Conservation (phyloP, 2,113 vertebrate species). For the Phylloscopus trochilus region DNA sequence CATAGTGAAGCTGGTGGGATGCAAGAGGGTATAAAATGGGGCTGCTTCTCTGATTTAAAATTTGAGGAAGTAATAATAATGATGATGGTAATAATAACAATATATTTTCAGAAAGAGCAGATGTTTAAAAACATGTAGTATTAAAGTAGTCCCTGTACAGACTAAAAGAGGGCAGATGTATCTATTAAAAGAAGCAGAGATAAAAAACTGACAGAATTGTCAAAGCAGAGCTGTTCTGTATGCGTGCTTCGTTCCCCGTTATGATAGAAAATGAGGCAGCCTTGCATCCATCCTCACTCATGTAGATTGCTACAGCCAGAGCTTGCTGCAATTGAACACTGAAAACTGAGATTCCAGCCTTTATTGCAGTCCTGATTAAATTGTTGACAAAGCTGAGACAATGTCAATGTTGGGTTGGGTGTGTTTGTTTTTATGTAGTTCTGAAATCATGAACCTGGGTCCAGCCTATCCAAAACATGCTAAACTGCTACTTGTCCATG, state of each 20-base stretch:
- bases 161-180: slow-evolving; percentile 3
- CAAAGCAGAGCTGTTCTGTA: neutral
- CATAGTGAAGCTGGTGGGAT: neutral
- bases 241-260: neutral
- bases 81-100: neutral
- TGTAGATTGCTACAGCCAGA: neutral
- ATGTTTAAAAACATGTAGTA: neutral
- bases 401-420: neutral
- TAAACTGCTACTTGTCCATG: neutral
- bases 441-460: neutral
- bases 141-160: neutral
- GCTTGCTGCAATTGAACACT: neutral
- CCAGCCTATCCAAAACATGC: neutral
- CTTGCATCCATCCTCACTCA: neutral
- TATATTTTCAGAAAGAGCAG: neutral
- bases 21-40: neutral
- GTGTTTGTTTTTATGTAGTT: neutral
- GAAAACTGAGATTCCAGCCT: neutral
- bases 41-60: neutral
- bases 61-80: neutral
- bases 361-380: neutral
- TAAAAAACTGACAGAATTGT: slow-evolving; percentile 2
- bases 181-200: slow-evolving; percentile 28
- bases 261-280: neutral
- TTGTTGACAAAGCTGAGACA: slow-evolving; percentile 1